Evolutionary conservation across 2,888 invertebrate genomes (phyloP).

Genomic region (Eremobia ochroleuca): DNA sequence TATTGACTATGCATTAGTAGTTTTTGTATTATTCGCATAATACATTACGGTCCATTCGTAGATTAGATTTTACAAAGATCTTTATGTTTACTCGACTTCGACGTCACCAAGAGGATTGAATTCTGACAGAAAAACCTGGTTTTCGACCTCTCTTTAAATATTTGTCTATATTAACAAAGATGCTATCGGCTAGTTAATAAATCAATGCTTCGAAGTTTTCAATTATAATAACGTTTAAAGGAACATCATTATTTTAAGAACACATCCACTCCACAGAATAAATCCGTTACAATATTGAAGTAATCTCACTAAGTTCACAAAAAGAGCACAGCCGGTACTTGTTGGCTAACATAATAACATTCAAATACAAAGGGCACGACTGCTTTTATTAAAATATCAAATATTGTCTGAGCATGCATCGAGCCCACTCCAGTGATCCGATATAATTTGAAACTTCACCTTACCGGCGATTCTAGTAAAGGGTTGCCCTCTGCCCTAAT

Average conservation of each 20-base stretch:
- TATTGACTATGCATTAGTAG: constrained; percentile 42
- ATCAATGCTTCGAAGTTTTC: neutral
- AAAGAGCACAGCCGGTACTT: constrained; percentile 50
- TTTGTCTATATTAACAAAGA: constrained; percentile 1
- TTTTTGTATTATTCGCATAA: constrained; percentile 37
- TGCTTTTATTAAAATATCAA: constrained; percentile 83
- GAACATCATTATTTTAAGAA: constrained; percentile 20
- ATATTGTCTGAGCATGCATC: constrained; percentile 83
- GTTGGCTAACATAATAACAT: constrained; percentile 59
- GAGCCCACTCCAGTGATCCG: constrained; percentile 77
- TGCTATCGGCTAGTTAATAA: neutral
- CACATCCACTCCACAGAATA: constrained; percentile 32
- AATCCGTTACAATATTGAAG: constrained; percentile 58
- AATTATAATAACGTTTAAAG: neutral
- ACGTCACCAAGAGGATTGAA: neutral
- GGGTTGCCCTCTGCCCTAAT: constrained; percentile 90
- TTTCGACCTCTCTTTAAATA: neutral
- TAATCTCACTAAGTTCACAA: constrained; percentile 57
- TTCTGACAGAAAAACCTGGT: neutral
- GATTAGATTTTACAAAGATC: constrained; percentile 26
- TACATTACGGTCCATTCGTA: constrained; percentile 29
- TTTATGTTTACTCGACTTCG: constrained; percentile 15
- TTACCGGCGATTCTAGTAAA: constrained; percentile 81
- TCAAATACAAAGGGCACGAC: constrained; percentile 73
- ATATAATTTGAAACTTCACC: constrained; percentile 87